Evolutionary conservation across 2,113 vertebrate genomes (phyloP).

Genomic region (Hippocampus comes): DNA sequence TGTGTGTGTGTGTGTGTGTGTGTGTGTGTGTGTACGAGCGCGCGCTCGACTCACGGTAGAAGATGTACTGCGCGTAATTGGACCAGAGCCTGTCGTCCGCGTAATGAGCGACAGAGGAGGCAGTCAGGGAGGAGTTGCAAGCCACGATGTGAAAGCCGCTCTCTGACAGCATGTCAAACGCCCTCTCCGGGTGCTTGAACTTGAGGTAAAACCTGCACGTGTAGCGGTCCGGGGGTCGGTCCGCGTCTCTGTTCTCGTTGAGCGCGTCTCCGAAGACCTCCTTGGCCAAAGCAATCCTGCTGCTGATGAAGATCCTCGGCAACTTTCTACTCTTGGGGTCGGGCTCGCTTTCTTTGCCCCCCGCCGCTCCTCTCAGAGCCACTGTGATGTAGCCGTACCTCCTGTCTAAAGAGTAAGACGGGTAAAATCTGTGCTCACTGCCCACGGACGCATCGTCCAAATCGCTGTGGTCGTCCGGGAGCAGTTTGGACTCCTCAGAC

Average conservation of each 20-base stretch:
- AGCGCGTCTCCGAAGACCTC: slow-evolving; percentile 96
- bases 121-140: slow-evolving; percentile 92
- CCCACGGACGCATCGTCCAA: slow-evolving; percentile 87
- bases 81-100: slow-evolving; percentile 95
- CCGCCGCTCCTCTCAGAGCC: slow-evolving; percentile 77
- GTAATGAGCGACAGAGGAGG: slow-evolving; percentile 84
- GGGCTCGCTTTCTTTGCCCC: slow-evolving; percentile 80
- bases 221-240: slow-evolving; percentile 89
- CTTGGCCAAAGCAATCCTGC: slow-evolving; percentile 90
- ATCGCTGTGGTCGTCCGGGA: slow-evolving; percentile 87
- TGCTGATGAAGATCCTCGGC: slow-evolving; percentile 93
- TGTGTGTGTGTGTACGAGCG: not conserved
- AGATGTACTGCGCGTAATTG: slow-evolving; percentile 97
- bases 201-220: slow-evolving; percentile 93
- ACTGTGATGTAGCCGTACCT: slow-evolving; percentile 95
- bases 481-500: slow-evolving; percentile 82
- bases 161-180: slow-evolving; percentile 97
- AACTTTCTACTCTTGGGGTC: slow-evolving; percentile 88
- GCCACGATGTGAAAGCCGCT: slow-evolving; percentile 97
- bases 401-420: slow-evolving; percentile 79
- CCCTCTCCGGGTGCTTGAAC: slow-evolving; percentile 93
- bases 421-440: slow-evolving; percentile 86
- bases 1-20: not conserved
- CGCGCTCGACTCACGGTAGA: slow-evolving; percentile 91
- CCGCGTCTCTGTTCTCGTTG: slow-evolving; percentile 90